phyloP scores from a whole-genome alignment of 2,888 invertebrate species.

The Pterostichus madidus region DNA sequence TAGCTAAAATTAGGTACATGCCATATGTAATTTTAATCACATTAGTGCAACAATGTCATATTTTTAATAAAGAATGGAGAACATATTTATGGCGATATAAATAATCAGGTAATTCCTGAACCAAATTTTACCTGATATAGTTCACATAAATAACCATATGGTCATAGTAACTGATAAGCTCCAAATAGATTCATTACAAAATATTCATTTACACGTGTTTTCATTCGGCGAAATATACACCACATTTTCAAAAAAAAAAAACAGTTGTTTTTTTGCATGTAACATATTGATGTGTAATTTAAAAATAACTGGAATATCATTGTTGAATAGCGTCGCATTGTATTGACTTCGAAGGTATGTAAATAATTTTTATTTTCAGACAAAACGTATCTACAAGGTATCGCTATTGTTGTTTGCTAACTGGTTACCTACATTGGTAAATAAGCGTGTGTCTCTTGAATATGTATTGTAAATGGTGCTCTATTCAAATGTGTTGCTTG shows the following conservation, averaged over 20 bases:
- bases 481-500: conserved; percentile 3
- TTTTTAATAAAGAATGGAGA: background rate
- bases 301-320: conserved; percentile 41
- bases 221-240: background rate
- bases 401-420: conserved; percentile 5
- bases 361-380: conserved; percentile 33
- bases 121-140: conserved; percentile 11
- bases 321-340: conserved; percentile 25
- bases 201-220: conserved; percentile 1
- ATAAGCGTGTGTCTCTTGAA: conserved; percentile 17
- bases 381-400: conserved; percentile 27
- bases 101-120: conserved; percentile 37
- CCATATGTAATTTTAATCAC: background rate
- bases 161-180: conserved; percentile 45
- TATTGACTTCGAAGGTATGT: conserved; percentile 24
- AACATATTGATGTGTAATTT: conserved; percentile 20
- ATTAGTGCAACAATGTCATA: too few relatives aligned
- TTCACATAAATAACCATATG: conserved; percentile 45
- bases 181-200: conserved; percentile 29
- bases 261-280: background rate
- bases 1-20: background rate
- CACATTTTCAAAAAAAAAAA: conserved; percentile 8
- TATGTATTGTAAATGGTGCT: conserved; percentile 22
- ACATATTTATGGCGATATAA: conserved; percentile 21
- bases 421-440: conserved; percentile 27